phyloP scores from a whole-genome alignment of 1,140 invertebrate genomes.

The Spodoptera litura region DNA sequence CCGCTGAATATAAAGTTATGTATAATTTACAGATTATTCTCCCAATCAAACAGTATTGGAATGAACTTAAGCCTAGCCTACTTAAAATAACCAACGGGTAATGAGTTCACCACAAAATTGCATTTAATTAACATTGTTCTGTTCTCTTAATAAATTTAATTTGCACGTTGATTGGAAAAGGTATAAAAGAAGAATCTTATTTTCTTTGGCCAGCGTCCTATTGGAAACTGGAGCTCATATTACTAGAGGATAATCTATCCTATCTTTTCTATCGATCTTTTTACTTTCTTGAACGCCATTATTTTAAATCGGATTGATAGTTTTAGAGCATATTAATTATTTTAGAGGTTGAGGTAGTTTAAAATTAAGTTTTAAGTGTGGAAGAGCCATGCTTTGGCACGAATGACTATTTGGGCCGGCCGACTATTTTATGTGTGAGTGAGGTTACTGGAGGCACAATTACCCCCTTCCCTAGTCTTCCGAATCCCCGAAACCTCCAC shows the following conservation, averaged over 20 bases:
- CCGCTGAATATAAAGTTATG: no score
- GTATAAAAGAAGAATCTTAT: slow-evolving; percentile 8
- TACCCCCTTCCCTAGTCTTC: no score
- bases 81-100: neutral
- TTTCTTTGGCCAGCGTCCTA: neutral
- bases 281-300: neutral
- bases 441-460: no score
- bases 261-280: slow-evolving; percentile 11
- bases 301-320: neutral
- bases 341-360: no score
- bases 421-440: no score
- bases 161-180: slow-evolving; percentile 33
- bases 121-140: slow-evolving; percentile 18
- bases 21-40: no score
- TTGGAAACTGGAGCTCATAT: neutral
- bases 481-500: no score
- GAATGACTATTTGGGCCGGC: no score
- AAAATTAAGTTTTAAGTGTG: no score
- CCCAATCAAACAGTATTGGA: no score
- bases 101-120: neutral
- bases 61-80: no score
- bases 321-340: neutral
- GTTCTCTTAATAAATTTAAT: slow-evolving; percentile 22
- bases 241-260: slow-evolving; percentile 8
- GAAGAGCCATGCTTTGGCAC: no score